Percentiles rank a stretch among this genome's conserved stretches.
These are phyloP conservation scores for Rhopalosiphum maidis DNA, from an alignment of 1,140 invertebrate species.

Conservation along the genomic window DNA sequence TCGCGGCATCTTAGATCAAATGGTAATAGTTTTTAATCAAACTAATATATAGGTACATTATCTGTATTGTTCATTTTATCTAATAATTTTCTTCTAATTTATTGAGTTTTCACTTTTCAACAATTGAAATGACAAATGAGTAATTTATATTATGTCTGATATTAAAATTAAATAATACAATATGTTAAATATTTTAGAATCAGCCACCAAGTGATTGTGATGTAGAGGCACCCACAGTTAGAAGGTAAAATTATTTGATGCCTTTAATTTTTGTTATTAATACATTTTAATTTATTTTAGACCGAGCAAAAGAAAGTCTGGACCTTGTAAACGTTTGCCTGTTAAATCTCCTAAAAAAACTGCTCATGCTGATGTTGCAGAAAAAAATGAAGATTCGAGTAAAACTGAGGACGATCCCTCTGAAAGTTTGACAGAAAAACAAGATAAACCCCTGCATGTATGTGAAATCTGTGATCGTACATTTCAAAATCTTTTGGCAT, in stretches of 20 bases:
- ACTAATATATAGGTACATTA: neutral
- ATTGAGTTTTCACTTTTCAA: neutral
- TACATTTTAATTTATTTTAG: slow-evolving; percentile 5
- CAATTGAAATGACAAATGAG: neutral
- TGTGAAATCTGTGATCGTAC: slow-evolving; percentile 49
- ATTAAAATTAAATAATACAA: neutral
- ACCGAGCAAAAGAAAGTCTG: slow-evolving; percentile 50
- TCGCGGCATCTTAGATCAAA: slow-evolving; percentile 35
- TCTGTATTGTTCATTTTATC: neutral
- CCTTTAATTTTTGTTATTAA: neutral
- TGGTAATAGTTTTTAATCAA: neutral
- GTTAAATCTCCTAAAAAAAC: slow-evolving; percentile 49
- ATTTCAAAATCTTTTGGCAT: slow-evolving; percentile 54
- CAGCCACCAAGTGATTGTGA: slow-evolving; percentile 31
- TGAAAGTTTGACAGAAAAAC: neutral
- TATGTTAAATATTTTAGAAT: slow-evolving; percentile 29
- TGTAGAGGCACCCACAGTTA: neutral
- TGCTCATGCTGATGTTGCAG: neutral
- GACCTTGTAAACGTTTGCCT: slow-evolving; percentile 45
- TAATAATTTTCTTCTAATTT: neutral
- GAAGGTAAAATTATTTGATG: neutral
- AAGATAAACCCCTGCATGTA: slow-evolving; percentile 23
- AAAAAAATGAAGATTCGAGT: neutral
- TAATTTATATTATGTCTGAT: neutral
- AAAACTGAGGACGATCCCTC: neutral